These are phyloP conservation scores for Catonia carolina DNA, from an alignment of 2,888 invertebrate species.

Conservation along the genomic window DNA sequence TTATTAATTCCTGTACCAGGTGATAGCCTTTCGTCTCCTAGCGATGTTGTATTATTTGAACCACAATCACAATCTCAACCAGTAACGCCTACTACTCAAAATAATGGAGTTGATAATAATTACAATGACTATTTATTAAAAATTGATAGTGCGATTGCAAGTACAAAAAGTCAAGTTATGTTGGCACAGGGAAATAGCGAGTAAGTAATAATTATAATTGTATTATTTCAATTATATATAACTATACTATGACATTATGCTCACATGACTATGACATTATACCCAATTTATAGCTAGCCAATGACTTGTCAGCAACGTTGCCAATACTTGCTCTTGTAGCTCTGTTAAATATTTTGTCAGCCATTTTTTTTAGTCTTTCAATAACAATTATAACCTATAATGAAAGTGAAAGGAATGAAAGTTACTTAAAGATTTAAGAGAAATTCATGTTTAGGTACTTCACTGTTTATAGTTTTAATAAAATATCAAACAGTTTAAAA, in stretches of 20 bases:
- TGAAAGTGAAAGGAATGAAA: neutral
- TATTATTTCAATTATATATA: too few species aligned
- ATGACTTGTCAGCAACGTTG: too few species aligned
- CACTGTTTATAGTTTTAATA: too few species aligned
- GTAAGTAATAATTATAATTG: constrained; percentile 65
- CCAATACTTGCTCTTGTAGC: too few species aligned
- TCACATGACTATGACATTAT: too few species aligned
- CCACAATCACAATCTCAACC: neutral
- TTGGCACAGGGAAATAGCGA: constrained; percentile 72
- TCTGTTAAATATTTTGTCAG: too few species aligned
- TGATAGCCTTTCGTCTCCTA: constrained; percentile 50
- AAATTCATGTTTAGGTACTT: neutral
- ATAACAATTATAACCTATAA: too few species aligned
- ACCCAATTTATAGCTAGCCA: too few species aligned
- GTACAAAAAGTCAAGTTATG: constrained; percentile 74
- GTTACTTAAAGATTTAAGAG: too few species aligned
- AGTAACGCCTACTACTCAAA: neutral
- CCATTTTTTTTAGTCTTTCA: too few species aligned
- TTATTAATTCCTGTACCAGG: constrained; percentile 75
- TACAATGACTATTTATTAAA: constrained; percentile 74
- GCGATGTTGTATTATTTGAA: constrained; percentile 27
- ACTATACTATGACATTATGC: too few species aligned
- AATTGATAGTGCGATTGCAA: constrained; percentile 77
- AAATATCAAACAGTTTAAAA: too few species aligned
- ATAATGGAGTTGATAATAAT: constrained; percentile 49